Base-by-base conservation (phyloP, 2,888 invertebrate species). In the Himalopsyche anomala region DNA sequence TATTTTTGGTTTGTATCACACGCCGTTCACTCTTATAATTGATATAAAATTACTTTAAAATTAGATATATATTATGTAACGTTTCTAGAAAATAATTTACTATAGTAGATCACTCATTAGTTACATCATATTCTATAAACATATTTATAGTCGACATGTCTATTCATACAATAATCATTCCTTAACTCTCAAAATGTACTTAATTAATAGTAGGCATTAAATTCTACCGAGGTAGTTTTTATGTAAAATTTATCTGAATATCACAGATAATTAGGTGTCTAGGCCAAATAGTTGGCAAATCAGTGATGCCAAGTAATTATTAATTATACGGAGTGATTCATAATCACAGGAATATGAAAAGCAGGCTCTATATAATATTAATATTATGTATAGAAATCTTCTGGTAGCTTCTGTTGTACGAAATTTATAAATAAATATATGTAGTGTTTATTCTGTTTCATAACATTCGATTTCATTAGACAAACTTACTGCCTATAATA, bases 1-100 rank as follows among this genome's bases (percentile, higher is more conserved):
- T 62, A 62, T 62, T 62, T 62, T 62, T 19, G 62, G 62, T 62
- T 62, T 62, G 62, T 62, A 62, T 62, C 62, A 62, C 62, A 62
- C n/a, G 51, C 51, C 28, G 11, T 28, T 62, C 28, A 62, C 28
- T 62, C 62, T n/a, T 62, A 62, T 2, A 62, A 19, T 62, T 62
- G 62, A 62, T 19, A 28, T 62, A 62, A 62, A 62, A 62, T 56
- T 56, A 56, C 6, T 56, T 45, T 45, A 45, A 45, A 45, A 45
- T 15, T 51, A 51, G 51, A 51, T 9, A 45, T 45, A 45, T 51
- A 6, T 6, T 42, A 51, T 51, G 15, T 51, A 51, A 51, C 15
- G 51, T 51, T 51, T 15, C 51, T 51, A 51, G 51, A 51, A 15
- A 51, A 51, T 51, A 51, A 51, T 51, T 51, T 51, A 51, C 15